Conservation (phyloP, 2,113 vertebrate genomes). For the Gobiocypris rarus region DNA sequence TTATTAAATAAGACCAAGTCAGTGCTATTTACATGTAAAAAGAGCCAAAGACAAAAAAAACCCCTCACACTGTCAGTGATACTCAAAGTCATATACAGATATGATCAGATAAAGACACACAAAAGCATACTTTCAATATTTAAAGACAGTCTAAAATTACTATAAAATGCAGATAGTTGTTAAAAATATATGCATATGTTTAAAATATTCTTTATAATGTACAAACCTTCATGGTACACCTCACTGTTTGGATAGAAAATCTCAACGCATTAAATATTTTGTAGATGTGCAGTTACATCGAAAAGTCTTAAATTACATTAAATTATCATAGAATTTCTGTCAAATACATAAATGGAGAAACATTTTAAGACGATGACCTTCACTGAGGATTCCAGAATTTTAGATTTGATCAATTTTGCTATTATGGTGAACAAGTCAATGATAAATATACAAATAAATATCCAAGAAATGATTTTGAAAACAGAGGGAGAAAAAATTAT, state of each 20-base stretch:
- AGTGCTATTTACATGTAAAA: constrained; percentile 37
- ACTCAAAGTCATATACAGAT: background rate
- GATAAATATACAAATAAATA: background rate
- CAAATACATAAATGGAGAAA: constrained; percentile 1
- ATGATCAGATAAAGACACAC: background rate
- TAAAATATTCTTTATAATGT: constrained; percentile 33
- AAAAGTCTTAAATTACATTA: constrained; percentile 16
- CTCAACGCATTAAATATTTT: constrained; percentile 14
- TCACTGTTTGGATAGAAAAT: constrained; percentile 19
- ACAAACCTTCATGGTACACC: constrained; percentile 42
- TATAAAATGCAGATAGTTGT: background rate
- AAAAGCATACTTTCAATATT: constrained; percentile 3
- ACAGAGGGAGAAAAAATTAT: too few relatives aligned
- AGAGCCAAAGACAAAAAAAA: background rate
- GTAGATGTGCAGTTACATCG: constrained; percentile 9
- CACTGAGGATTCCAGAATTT: background rate
- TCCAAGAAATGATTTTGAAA: too few relatives aligned
- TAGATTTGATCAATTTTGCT: background rate
- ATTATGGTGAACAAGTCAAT: background rate
- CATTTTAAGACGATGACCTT: background rate
- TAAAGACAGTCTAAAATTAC: constrained; percentile 21
- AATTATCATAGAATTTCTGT: constrained; percentile 1
- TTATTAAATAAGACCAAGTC: constrained; percentile 27
- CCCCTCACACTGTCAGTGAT: background rate
- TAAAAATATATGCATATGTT: constrained; percentile 33